Base-by-base conservation (phyloP, 2,113 vertebrate species). In the Albula goreensis region DNA sequence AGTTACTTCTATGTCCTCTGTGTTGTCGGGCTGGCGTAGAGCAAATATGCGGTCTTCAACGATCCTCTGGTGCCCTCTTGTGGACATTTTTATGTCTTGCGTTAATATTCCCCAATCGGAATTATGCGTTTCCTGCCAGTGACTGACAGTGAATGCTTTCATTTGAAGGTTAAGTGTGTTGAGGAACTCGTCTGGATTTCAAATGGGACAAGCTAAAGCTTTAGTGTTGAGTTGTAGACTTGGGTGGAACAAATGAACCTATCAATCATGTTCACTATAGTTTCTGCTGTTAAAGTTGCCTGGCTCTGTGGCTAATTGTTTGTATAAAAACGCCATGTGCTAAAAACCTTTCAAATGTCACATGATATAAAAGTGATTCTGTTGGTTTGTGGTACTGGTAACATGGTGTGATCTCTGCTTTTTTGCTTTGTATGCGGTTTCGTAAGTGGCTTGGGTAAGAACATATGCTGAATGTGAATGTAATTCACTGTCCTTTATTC, bases 401-500 rank as follows among this genome's bases (percentile, higher is more conserved):
- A 41, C 31, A 41, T 41, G 31, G 31, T 41, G 1, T 41, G 31
- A 41, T 41, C 31, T 41, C 31, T 83, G 81, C 49, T n/a, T 56
- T 7, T 56, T 3, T 77, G 17, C 19, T 66, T 86, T n/a, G 53
- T 7, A 15, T 3, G 57, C 12, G 57, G 9, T 12, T 4, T 66
- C 4, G 70, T 31, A 3, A 9, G 70, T 9, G n/a, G 2, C n/a
- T 74, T 74, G n/a, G 70, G 70, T 25, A 41, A 41, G 31, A 41
- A 41, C 31, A 41, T 41, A 41, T 41, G 5, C 22, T 31, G n/a
- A 1, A 74, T 74, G 8, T 7, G 70, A 31, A 10, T 74, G 5
- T 74, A 4, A 85, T 19, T 15, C 1, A 50, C 70, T 25, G 50
- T 19, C 74, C n/a, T 66, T 57, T 85, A 52, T 83, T 83, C 92